These are phyloP conservation scores for Eonycteris spelaea DNA, from an alignment of 2,113 vertebrate genomes.

Conservation along the genomic window DNA sequence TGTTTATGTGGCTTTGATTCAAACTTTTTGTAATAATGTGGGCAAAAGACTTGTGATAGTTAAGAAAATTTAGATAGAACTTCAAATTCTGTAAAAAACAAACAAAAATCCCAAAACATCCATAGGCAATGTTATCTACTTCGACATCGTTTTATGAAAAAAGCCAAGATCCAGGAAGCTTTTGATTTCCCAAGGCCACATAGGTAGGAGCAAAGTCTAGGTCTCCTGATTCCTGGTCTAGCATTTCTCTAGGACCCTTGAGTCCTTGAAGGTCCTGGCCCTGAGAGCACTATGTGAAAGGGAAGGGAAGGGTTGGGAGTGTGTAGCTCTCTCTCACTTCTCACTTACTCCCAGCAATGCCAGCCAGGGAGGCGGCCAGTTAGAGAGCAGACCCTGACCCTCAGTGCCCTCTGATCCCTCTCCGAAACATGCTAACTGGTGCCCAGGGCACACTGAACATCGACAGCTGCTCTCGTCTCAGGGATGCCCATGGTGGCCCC, in stretches of 20 bases:
- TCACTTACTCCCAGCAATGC: background rate
- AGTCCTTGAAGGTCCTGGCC: background rate
- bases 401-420: too few relatives aligned
- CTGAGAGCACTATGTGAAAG: background rate
- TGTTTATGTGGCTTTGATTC: background rate
- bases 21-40: background rate
- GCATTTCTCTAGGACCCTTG: background rate
- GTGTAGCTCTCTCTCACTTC: rapidly evolving
- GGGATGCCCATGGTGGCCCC: background rate
- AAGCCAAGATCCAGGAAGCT: background rate
- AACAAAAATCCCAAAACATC: background rate
- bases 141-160: background rate
- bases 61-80: background rate
- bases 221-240: background rate
- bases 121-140: background rate
- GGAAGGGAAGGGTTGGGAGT: background rate
- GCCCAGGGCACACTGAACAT: background rate
- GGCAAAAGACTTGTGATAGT: background rate
- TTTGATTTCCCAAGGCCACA: background rate
- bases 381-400: background rate
- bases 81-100: background rate
- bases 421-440: background rate
- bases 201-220: background rate
- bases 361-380: background rate
- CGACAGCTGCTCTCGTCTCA: background rate